These are phyloP conservation scores for Schizotus pectinicornis DNA, from an alignment of 2,888 invertebrate species.

Conservation along the genomic window DNA sequence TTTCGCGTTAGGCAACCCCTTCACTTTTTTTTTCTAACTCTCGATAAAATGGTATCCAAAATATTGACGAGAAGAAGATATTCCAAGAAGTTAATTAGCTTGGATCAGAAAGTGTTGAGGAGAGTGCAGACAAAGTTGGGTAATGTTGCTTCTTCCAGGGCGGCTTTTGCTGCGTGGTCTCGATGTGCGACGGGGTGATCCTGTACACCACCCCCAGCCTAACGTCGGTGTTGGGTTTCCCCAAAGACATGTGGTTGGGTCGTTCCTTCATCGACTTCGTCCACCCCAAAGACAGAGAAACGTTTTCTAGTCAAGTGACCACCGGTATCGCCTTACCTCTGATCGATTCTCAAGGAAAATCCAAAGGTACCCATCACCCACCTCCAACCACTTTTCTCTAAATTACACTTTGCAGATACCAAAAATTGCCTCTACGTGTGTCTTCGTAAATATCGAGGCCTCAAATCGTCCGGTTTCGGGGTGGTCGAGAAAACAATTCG, in stretches of 20 bases:
- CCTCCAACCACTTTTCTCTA: too few relatives aligned
- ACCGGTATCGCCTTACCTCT: constrained; percentile 69
- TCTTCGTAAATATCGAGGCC: constrained; percentile 70
- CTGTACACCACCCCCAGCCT: constrained; percentile 76
- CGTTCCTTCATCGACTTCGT: constrained; percentile 87
- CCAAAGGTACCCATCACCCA: constrained; percentile 49
- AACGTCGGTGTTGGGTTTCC: constrained; percentile 74
- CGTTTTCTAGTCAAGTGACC: constrained; percentile 79
- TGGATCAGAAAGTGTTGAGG: too few relatives aligned
- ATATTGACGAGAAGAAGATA: too few relatives aligned
- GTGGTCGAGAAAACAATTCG: constrained; percentile 65
- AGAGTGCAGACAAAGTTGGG: too few relatives aligned
- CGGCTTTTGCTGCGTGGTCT: constrained; percentile 80
- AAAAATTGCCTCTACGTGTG: constrained; percentile 67
- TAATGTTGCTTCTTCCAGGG: constrained; percentile 67
- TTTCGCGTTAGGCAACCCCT: too few relatives aligned
- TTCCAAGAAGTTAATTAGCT: too few relatives aligned
- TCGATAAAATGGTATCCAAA: too few relatives aligned
- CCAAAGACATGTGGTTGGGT: constrained; percentile 85
- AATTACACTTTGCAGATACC: constrained; percentile 53
- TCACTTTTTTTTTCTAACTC: too few relatives aligned
- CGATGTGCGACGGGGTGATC: constrained; percentile 83
- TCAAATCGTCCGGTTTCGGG: constrained; percentile 66
- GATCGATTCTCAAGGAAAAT: constrained; percentile 58
- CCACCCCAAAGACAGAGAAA: constrained; percentile 75